phyloP scores from a whole-genome alignment of 2,888 invertebrate genomes.

The Cryptosula pallasiana region DNA sequence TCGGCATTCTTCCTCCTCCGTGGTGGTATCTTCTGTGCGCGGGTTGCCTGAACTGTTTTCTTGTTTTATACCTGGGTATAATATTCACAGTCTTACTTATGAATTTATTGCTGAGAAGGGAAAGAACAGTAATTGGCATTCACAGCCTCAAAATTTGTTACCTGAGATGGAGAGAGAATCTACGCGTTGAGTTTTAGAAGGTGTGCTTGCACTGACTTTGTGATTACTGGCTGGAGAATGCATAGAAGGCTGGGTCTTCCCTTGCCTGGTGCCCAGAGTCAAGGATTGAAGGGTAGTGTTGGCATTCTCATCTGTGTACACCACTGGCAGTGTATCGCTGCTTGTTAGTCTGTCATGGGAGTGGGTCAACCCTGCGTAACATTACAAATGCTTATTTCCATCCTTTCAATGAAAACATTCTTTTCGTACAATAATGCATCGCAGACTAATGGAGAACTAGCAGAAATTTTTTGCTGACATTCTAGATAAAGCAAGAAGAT shows the following conservation, averaged over 20 bases:
- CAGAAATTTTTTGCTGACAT: too few species aligned
- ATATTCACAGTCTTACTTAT: too few species aligned
- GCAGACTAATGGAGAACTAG: too few species aligned
- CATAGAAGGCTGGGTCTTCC: background rate
- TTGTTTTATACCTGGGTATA: constrained; percentile 21
- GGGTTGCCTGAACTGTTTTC: background rate
- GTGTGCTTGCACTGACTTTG: background rate
- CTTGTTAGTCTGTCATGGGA: background rate
- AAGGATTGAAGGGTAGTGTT: background rate
- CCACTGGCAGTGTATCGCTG: background rate
- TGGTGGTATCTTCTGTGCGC: background rate
- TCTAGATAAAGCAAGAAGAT: too few species aligned
- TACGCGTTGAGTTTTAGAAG: background rate
- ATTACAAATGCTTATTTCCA: too few species aligned
- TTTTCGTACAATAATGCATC: too few species aligned
- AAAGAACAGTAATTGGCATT: background rate
- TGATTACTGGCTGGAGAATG: background rate
- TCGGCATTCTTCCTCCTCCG: background rate
- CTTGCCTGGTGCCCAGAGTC: background rate
- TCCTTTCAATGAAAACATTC: too few species aligned
- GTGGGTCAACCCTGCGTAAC: background rate
- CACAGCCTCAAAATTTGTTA: background rate
- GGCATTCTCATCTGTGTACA: constrained; percentile 3
- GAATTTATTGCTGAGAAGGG: too few species aligned
- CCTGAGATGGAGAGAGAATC: constrained; percentile 19